Evolutionary conservation across 2,113 vertebrate species (phyloP).

Genomic region (Thomomys bottae): DNA sequence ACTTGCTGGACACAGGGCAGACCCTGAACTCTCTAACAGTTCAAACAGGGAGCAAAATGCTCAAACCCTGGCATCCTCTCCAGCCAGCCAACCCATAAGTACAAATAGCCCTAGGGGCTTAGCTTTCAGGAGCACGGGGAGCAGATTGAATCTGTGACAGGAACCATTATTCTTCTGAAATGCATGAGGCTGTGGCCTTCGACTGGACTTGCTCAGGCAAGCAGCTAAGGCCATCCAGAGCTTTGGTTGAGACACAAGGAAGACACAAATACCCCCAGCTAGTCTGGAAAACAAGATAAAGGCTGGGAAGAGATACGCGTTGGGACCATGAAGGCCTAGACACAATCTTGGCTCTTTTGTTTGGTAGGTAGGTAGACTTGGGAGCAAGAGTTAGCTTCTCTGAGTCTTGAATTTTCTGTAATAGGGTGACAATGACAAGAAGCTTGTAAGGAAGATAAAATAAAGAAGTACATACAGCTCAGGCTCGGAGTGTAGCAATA

Average conservation of each 20-base stretch:
- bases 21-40: not conserved
- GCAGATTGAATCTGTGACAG: constrained; percentile 19
- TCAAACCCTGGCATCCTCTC: not conserved
- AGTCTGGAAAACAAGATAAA: not conserved
- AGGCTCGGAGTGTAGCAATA: not conserved
- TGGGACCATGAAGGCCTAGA: not conserved
- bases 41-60: not conserved
- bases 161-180: constrained; percentile 51
- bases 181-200: not conserved
- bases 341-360: not conserved
- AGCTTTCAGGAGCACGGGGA: constrained; percentile 33
- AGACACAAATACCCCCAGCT: not conserved
- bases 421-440: not conserved
- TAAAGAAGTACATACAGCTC: not conserved
- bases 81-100: not conserved
- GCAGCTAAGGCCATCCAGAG: constrained; percentile 2
- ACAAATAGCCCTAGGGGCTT: not conserved
- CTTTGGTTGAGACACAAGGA: constrained; percentile 24
- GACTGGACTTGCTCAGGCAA: not conserved
- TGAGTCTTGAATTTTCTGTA: not conserved
- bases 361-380: not conserved
- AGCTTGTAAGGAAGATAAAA: not conserved
- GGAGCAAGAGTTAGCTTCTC: not conserved
- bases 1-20: not conserved
- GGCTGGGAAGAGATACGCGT: not conserved